Evolutionary conservation across 2,888 invertebrate species (phyloP), one percentile per base, ranked within the genome.

Genomic region (Gasteruption jaculator): DNA sequence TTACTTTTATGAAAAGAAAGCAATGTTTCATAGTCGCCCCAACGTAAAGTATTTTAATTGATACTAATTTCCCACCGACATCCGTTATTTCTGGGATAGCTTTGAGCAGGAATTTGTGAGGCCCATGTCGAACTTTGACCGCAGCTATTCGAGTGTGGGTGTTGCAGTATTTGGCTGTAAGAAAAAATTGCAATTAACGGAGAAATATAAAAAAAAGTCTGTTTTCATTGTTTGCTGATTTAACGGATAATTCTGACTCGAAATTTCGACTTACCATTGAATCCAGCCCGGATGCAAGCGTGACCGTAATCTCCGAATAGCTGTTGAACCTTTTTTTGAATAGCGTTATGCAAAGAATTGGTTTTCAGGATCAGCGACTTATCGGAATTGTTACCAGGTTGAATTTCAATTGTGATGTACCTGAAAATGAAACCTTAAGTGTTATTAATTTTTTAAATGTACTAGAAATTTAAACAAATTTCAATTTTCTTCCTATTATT

Each of bases 11-110:
- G 60, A 82, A 86, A 53, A 79, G 79, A 60, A 85, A 87, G 68
- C 88, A 86, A 50, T 89, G 85, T 68, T 81, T 83, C 38, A 90
- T 74, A 11, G 89, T 86, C 3, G 88, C 89, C 15, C 88, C 87
- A 2, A 81, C 76, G 65, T 88, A 86, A 4, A 89, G 65, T 12
- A 83, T 85, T 36, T 76, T 77, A 16, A 86, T 65, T 38, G 71
- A 74, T 0, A 85, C 82, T 35, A 73, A 71, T 47, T 79, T 74
- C 18, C 78, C 78, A 7, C 80, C 82, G 27, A 89, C 73, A 57
- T 77, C 74, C n/a, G 76, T 83, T 36, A 89, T 75, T 53, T 81
- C 76, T 10, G 89, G 86, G 49, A 90, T 58, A 45, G 77, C 73
- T 59, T 83, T 83, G 0, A 82, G 74, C 1, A 89, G 74, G 65